Evolutionary conservation across 1,140 invertebrate species (phyloP).

Genomic region (Drosophila neocordata): DNA sequence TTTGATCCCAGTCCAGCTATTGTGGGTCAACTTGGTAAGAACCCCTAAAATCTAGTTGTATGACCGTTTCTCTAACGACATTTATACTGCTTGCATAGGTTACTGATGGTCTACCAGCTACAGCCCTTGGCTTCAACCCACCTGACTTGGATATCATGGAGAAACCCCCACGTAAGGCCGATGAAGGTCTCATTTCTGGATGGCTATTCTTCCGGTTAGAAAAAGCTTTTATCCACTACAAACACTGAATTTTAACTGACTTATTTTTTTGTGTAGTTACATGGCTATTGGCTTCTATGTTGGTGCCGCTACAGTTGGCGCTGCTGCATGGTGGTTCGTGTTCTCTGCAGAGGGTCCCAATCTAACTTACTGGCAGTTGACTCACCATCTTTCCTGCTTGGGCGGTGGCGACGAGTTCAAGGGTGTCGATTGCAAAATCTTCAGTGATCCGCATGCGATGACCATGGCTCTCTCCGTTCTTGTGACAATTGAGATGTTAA

Average conservation of each 20-base stretch:
- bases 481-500: slow-evolving; percentile 99
- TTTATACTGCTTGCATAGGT: slow-evolving; percentile 83
- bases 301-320: slow-evolving; percentile 97
- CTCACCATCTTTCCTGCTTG: slow-evolving; percentile 92
- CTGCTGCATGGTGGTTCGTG: slow-evolving; percentile 99
- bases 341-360: slow-evolving; percentile 96
- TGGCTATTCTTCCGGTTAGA: slow-evolving; percentile 99
- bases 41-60: background rate
- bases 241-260: background rate
- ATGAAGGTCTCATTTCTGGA: slow-evolving; percentile 99
- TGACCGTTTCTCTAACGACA: too few species aligned
- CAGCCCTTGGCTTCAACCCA: slow-evolving; percentile 99
- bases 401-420: slow-evolving; percentile 92
- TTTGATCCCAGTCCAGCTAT: slow-evolving; percentile 98
- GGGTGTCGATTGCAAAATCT: slow-evolving; percentile 98
- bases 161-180: slow-evolving; percentile 97
- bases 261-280: slow-evolving; percentile 83
- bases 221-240: background rate
- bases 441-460: slow-evolving; percentile 99
- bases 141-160: slow-evolving; percentile 99
- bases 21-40: slow-evolving; percentile 98
- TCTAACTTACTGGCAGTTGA: slow-evolving; percentile 98
- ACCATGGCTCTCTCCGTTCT: slow-evolving; percentile 99
- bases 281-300: slow-evolving; percentile 87
- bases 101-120: slow-evolving; percentile 99